Conservation (phyloP, 2,888 invertebrate genomes). For the Cataglyphis altisquamis region DNA sequence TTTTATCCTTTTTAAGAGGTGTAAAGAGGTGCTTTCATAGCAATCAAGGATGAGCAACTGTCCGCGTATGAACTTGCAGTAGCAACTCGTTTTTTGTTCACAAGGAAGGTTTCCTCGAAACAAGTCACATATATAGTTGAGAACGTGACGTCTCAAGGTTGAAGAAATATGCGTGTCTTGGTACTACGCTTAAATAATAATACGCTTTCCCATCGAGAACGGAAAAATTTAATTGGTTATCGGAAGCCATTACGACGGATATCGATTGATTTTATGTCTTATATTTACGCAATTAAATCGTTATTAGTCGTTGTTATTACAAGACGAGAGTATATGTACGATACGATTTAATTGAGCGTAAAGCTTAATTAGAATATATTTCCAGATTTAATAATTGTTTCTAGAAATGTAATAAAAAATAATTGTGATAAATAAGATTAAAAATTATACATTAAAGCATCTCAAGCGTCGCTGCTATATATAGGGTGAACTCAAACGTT, state of each 20-base stretch:
- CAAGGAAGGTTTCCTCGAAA: conserved; percentile 46
- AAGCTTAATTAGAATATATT: conserved; percentile 20
- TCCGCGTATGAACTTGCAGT: conserved; percentile 9
- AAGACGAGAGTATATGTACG: background rate
- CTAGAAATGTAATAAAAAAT: background rate
- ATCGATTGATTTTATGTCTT: conserved; percentile 9
- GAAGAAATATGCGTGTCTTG: conserved; percentile 14
- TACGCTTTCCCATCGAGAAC: background rate
- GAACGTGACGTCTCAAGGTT: conserved; percentile 38
- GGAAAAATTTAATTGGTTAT: conserved; percentile 32
- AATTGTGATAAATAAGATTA: background rate
- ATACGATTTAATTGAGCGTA: conserved; percentile 15
- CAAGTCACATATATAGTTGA: background rate
- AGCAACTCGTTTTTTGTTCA: conserved; percentile 27
- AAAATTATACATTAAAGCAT: background rate
- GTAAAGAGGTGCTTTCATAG: background rate
- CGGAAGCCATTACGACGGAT: conserved; percentile 4
- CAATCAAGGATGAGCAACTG: conserved; percentile 9
- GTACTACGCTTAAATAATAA: conserved; percentile 18
- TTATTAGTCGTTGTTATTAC: conserved; percentile 9
- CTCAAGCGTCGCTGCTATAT: background rate
- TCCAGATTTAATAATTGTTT: background rate
- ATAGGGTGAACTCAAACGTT: too few relatives aligned
- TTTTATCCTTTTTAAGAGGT: background rate
- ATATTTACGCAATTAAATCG: conserved; percentile 19